These are phyloP conservation scores for Chiroxiphia lanceolata DNA, from an alignment of 2,797 vertebrate genomes.

Conservation along the genomic window DNA sequence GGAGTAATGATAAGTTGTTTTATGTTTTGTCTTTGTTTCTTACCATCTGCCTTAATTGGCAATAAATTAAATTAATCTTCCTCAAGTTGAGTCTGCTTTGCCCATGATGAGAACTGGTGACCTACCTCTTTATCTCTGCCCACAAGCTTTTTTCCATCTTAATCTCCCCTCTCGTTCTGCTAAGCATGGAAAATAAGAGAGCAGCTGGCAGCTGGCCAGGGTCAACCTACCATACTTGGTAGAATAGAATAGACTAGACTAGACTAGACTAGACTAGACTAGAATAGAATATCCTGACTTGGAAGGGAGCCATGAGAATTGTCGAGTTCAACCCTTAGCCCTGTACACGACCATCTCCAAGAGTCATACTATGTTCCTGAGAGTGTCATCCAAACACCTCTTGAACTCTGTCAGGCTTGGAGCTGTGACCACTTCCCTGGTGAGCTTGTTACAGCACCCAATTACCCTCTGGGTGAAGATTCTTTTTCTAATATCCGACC, in stretches of 20 bases:
- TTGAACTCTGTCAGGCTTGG: background rate
- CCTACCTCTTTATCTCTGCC: background rate
- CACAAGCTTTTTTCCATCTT: background rate
- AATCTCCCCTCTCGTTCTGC: background rate
- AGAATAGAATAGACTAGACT: background rate
- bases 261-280: no score
- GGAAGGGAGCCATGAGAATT: background rate
- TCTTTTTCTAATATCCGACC: background rate
- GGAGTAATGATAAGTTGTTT: background rate
- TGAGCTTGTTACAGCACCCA: background rate
- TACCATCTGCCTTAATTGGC: background rate
- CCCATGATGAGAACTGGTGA: accelerated
- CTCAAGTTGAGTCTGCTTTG: background rate
- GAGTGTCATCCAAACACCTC: background rate
- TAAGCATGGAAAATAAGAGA: background rate
- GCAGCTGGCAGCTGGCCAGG: background rate
- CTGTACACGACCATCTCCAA: background rate
- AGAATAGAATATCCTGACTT: background rate
- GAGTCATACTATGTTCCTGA: no score
- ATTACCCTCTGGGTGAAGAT: background rate
- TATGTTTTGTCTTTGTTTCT: background rate
- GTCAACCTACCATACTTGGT: background rate
- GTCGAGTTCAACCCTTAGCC: background rate
- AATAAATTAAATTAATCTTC: background rate
- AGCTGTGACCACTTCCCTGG: no score